Base-by-base conservation (phyloP, 1,140 invertebrate genomes). In the Coptotermes formosanus region DNA sequence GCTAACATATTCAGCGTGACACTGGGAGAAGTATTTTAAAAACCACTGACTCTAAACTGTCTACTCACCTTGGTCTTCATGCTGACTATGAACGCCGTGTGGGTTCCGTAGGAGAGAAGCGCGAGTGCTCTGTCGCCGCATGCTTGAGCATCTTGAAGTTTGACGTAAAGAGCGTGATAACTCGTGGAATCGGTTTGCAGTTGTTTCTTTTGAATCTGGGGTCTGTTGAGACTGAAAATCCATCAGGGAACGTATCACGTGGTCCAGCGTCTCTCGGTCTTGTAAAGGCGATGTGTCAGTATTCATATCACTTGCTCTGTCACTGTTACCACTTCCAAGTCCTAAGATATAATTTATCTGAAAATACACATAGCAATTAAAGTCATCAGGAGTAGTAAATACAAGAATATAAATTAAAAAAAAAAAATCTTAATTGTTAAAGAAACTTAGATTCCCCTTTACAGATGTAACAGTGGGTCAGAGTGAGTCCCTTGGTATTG, bases 161-260 rank as follows among this genome's bases (percentile, higher is more conserved):
- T 86, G 82, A 19, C 82, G 81, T 16, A 83, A 16, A 38, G 85
- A 86, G 4, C 81, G 85, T n/a, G 85, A 86, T 44, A 82, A 30
- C 75, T 45, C 44, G 30, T 25, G 85, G 45, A 85, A 81, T 16
- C 85, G 64, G 59, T 55, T 85, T 38, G 81, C 19, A 11, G 48
- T 48, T 30, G 83, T 55, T 52, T 64, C 14, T 45, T 84, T 45
- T 11, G 64, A 19, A 23, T 3, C 19, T 44, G 81, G 12, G 64
- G 14, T 30, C 44, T 86, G 85, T n/a, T 82, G 81, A 6, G 83
- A 43, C 32, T 86, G 85, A 30, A 30, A 83, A 45, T 45, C 82
- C 44, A 86, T 4, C 11, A 86, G 82, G 2, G 85, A 23, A 16
- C 32, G 44, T 25, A 86, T 86, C 30, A 86, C 82, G 19, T 86